Evolutionary conservation across 2,113 vertebrate species (phyloP), one percentile per base, ranked within the genome.

Genomic region (Saiga tatarica): DNA sequence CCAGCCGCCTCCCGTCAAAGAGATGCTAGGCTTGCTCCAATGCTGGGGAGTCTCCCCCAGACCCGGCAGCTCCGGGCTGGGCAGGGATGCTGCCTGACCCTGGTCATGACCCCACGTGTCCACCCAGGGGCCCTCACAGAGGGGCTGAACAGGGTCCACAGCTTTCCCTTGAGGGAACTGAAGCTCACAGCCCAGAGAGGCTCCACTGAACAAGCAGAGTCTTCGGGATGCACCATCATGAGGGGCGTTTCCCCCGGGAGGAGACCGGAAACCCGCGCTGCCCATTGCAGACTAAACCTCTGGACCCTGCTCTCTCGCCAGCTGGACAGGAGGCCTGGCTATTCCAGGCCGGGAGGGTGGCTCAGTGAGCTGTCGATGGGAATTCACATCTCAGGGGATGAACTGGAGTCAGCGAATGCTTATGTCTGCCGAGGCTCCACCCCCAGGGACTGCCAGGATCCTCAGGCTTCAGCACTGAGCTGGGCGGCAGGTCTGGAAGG

Each of bases 191-290:
- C 30, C 78, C 47, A 7, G 50, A 36, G 55, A 36, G 2, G 0
- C 82, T 16, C 16, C 53, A 0, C 15, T 2, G 23, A 39, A 28
- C 4, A 15, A 57, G 53, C 53, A 17, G 33, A 25, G 39, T 6
- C 81, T 2, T 3, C 2, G 10, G 3, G 1, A 3, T 2, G 21
- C 50, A 6, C 3, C 26, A 16, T 6, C 12, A 0, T 0, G 12
- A 12, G 5, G 60, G 71, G 83, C 13, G 14, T 25, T 23, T 33
- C 26, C 14, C 3, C 26, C 0, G 7, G 57, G 55, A 53, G 42
- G 42, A 87, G 25, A 23, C 11, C 42, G 10, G 92, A 76, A 17
- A 19, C 4, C 6, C 9, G 2, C 0, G 0, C 55, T 5, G 17
- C 28, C 10, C 6, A 3, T 7, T 7, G 3, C 19, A 23, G 45